Evolutionary conservation across 2,888 invertebrate genomes (phyloP), one percentile per base, ranked within the genome.

Genomic region (Horisme vitalbata): DNA sequence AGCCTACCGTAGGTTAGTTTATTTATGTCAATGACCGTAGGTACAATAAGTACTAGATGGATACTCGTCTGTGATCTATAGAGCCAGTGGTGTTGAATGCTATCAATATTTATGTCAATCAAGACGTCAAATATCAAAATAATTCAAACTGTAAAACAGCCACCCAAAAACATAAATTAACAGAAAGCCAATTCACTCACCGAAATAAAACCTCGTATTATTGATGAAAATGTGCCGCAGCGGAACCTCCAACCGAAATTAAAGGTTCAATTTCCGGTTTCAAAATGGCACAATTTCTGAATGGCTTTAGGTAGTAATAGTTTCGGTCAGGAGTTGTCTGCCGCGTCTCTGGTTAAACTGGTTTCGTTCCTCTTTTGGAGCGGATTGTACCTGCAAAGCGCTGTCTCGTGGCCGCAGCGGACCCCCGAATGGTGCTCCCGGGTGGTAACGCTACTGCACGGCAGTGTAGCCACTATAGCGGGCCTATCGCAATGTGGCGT

Each of bases 401-500:
- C 63, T 1, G 45, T 59, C 6, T 38, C 34, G 1, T 45, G 55
- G 10, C 70, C 73, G 1, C 49, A 55, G 0, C 57, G 67, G 10
- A 66, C 53, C 12, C 80, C 84, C 0, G 88, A 89, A 47, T 87
- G 81, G 79, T 73, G 73, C 46, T 81, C 83, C 0, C 65, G 88
- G 12, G 55, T 66, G 8, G 62, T 88, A 24, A 83, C 88, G 0
- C 58, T 89, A 4, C 48, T 86, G 7, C 88, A 89, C 49, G 84
- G 85, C 1, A 61, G 55, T 33, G 67, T 87, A 3, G 81, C 83
- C 0, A 61, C 79, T 0, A 18, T 72, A 1, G 64, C 65, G 1
- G 87, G 84, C 1, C 44, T 80, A 2, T 55, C 67, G 21, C 85
- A 85, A 49, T 88, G 88, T 55, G 71, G 70, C 3, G 52, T 75